Evolutionary conservation across 2,888 invertebrate species (phyloP).

Genomic region (Augiades crinisus): DNA sequence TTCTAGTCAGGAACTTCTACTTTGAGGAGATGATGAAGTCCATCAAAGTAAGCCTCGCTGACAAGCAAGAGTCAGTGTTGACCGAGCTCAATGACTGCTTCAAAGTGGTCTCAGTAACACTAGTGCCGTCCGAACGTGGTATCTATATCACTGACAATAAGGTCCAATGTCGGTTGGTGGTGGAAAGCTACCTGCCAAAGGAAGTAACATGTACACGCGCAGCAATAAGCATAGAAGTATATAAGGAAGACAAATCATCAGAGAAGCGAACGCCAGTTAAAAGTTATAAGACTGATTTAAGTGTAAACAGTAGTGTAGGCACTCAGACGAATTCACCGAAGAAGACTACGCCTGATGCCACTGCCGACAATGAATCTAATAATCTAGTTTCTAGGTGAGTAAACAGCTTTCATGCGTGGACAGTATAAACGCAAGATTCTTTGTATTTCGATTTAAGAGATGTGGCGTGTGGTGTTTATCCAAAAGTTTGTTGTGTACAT

Average conservation of each 20-base stretch:
- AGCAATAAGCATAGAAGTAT: conserved; percentile 83
- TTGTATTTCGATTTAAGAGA: too few relatives aligned
- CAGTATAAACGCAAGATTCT: too few relatives aligned
- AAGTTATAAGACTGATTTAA: conserved; percentile 76
- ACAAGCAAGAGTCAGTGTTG: conserved; percentile 68
- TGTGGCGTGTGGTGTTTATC: too few relatives aligned
- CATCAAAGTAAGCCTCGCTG: conserved; percentile 72
- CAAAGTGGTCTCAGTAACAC: conserved; percentile 74
- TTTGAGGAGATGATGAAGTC: conserved; percentile 91
- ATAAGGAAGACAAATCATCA: conserved; percentile 57
- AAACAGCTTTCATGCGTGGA: too few relatives aligned
- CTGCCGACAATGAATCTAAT: conserved; percentile 46
- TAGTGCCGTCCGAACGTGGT: conserved; percentile 79
- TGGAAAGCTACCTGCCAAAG: conserved; percentile 80
- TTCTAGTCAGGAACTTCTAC: conserved; percentile 87
- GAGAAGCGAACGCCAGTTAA: conserved; percentile 61
- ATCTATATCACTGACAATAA: conserved; percentile 71
- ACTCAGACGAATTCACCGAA: conserved; percentile 56
- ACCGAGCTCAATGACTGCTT: conserved; percentile 81
- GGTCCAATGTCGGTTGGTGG: conserved; percentile 60
- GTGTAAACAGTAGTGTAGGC: conserved; percentile 58
- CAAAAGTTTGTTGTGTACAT: too few relatives aligned
- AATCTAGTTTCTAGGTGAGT: conserved; percentile 65
- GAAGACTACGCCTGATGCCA: conserved; percentile 49
- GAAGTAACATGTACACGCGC: conserved; percentile 84